Conservation (phyloP, 2,888 invertebrate genomes). For the Hecatera dysodea region DNA sequence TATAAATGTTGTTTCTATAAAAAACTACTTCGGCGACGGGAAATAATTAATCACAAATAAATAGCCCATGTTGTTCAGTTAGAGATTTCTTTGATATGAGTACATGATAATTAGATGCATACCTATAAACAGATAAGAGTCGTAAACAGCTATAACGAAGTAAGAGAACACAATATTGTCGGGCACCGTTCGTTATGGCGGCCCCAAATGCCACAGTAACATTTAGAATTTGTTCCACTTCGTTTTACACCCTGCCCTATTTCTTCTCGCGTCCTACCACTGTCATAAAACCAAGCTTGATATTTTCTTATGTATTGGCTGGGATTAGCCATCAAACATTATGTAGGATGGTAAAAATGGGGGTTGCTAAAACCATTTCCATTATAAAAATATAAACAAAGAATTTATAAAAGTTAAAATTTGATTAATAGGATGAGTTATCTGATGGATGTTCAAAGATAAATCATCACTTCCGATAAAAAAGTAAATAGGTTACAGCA, state of each 20-base stretch:
- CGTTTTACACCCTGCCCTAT: slow-evolving; percentile 82
- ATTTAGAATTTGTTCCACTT: slow-evolving; percentile 84
- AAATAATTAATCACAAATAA: not conserved
- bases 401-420: slow-evolving; percentile 28
- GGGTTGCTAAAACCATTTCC: slow-evolving; percentile 8
- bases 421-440: slow-evolving; percentile 28
- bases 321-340: slow-evolving; percentile 12
- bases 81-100: not conserved
- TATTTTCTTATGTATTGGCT: slow-evolving; percentile 23
- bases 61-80: not conserved
- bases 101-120: not conserved
- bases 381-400: slow-evolving; percentile 15
- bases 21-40: not conserved
- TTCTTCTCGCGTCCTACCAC: slow-evolving; percentile 71
- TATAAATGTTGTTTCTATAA: not conserved
- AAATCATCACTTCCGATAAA: slow-evolving; percentile 20
- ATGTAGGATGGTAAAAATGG: slow-evolving; percentile 1
- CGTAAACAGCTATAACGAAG: slow-evolving; percentile 35
- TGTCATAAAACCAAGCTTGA: slow-evolving; percentile 57
- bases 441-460: slow-evolving; percentile 18
- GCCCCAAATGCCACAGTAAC: slow-evolving; percentile 85
- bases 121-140: slow-evolving; percentile 13
- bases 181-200: slow-evolving; percentile 70
- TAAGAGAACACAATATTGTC: slow-evolving; percentile 60
- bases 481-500: slow-evolving; percentile 21